Evolutionary conservation across 2,113 vertebrate species (phyloP).

Genomic region (Camelus bactrianus): DNA sequence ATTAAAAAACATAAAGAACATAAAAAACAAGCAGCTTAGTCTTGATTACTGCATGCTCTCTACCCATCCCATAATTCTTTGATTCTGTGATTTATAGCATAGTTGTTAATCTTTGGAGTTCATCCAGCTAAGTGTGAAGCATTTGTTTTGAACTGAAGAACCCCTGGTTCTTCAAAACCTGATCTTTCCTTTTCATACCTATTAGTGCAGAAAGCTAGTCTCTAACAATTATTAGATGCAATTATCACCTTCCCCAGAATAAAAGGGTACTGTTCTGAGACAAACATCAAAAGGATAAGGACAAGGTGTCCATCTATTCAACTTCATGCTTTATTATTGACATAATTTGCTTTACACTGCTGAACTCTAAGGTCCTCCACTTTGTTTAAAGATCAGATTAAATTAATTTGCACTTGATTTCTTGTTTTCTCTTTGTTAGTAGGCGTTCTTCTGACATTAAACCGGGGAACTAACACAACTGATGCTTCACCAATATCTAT

Average conservation of each 20-base stretch:
- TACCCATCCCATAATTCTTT: not conserved
- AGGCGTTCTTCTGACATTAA: not conserved
- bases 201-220: not conserved
- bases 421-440: not conserved
- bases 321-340: conserved; percentile 15
- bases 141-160: conserved; percentile 43
- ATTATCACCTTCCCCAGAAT: conserved; percentile 51
- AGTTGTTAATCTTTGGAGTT: not conserved
- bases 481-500: not conserved
- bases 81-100: not conserved
- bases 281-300: conserved; percentile 16
- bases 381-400: conserved; percentile 51
- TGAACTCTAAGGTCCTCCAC: not conserved
- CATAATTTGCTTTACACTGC: not conserved
- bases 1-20: not conserved
- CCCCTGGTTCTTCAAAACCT: conserved; percentile 1
- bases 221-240: conserved; percentile 51
- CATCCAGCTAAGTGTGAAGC: not conserved
- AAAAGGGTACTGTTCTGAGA: not conserved
- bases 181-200: conserved; percentile 1
- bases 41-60: not conserved
- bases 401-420: conserved; percentile 38
- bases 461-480: not conserved
- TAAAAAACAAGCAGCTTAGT: not conserved
- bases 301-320: not conserved